A percentile compares a stretch with the other conserved stretches of the same genome.
These are phyloP conservation scores for Trogon melanurus DNA, from an alignment of 2,113 vertebrate species.

Conservation along the genomic window DNA sequence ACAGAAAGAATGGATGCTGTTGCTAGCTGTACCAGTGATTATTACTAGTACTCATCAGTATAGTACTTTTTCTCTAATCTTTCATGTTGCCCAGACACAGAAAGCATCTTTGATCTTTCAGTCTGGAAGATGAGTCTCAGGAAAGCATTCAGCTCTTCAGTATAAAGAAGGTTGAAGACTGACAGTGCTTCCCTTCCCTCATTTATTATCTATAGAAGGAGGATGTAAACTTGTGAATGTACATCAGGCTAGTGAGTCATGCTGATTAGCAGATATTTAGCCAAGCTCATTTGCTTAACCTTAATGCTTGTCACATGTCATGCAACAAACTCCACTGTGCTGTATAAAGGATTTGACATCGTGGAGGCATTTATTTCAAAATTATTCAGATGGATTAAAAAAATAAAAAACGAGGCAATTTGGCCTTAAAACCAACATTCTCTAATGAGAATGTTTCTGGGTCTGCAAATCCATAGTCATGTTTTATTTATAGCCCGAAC, in stretches of 20 bases:
- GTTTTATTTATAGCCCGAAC: constrained; percentile 77
- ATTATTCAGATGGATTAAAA: constrained; percentile 55
- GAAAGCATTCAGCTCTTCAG: background rate
- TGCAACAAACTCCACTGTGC: constrained; percentile 29
- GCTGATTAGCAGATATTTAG: constrained; percentile 41
- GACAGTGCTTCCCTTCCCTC: background rate
- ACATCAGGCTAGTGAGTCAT: constrained; percentile 44
- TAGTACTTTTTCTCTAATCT: background rate
- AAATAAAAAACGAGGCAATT: constrained; percentile 66
- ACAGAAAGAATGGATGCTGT: background rate
- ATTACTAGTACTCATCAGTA: fast-evolving
- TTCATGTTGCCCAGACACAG: background rate
- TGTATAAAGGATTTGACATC: constrained; percentile 63
- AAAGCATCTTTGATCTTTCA: background rate
- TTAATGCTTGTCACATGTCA: constrained; percentile 8
- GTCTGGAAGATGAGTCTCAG: background rate
- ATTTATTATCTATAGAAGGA: constrained; percentile 20
- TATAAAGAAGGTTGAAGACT: background rate
- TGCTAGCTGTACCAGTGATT: background rate
- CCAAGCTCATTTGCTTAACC: constrained; percentile 27
- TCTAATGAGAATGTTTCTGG: constrained; percentile 76
- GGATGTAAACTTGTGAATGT: constrained; percentile 9
- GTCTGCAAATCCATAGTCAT: constrained; percentile 72
- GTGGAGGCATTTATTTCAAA: constrained; percentile 71
- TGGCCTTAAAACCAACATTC: constrained; percentile 67